Conservation (phyloP, 2,797 vertebrate genomes). For the Halcyon smyrnensis region DNA sequence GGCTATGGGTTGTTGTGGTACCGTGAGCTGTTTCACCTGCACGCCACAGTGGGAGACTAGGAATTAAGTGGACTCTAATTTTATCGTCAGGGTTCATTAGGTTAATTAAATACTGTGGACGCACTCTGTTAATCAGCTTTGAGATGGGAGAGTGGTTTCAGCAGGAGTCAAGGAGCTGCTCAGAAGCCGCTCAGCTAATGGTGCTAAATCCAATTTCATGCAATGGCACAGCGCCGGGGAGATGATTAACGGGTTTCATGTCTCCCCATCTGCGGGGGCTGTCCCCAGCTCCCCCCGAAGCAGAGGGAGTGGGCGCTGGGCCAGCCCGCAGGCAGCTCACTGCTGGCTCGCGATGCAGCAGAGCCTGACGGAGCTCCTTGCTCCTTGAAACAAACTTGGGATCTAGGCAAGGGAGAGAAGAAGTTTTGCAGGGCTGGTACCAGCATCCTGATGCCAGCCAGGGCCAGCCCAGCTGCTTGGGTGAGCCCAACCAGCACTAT, state of each 20-base stretch:
- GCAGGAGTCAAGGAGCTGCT: not conserved
- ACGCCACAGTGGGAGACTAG: rapidly evolving
- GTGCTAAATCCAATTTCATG: conserved; percentile 35
- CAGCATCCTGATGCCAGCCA: not conserved
- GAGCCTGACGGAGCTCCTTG: not conserved
- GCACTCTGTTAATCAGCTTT: conserved; percentile 46
- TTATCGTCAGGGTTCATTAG: conserved; percentile 37
- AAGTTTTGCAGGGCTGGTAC: not conserved
- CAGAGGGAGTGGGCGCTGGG: rapidly evolving
- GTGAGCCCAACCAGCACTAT: not conserved
- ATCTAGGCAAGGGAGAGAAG: not conserved
- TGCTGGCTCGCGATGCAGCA: rapidly evolving
- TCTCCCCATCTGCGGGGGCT: not conserved
- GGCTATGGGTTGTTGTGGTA: rapidly evolving
- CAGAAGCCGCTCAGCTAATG: not conserved
- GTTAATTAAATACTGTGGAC: conserved; percentile 56
- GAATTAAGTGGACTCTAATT: conserved; percentile 47
- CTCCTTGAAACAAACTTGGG: not conserved
- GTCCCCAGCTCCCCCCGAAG: not conserved
- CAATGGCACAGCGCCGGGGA: rapidly evolving
- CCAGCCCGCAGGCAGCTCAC: rapidly evolving
- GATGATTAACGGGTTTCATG: not conserved
- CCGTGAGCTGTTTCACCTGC: not conserved
- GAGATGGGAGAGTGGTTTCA: not conserved
- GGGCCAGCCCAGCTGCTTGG: not conserved